Evolutionary conservation across 2,113 vertebrate species (phyloP).

Genomic region (Oxyura jamaicensis): DNA sequence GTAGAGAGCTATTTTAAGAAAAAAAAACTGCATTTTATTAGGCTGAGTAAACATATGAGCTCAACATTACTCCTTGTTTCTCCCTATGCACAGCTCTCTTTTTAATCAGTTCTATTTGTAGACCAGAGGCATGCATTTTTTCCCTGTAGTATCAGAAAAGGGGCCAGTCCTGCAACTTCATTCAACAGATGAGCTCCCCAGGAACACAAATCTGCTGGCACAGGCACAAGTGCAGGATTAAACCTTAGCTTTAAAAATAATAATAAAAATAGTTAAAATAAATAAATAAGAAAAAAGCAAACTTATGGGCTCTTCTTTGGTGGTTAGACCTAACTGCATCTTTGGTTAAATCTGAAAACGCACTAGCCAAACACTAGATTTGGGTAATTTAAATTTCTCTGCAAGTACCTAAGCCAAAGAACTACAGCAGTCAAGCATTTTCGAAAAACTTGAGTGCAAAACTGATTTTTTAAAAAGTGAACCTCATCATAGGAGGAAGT

Average conservation of each 20-base stretch:
- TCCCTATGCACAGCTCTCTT: constrained; percentile 7
- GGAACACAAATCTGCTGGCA: neutral
- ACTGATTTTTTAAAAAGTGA: neutral
- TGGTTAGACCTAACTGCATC: neutral
- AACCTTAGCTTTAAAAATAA: neutral
- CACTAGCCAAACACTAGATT: neutral
- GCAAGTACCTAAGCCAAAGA: neutral
- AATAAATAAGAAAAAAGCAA: neutral
- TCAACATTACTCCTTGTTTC: constrained; percentile 67
- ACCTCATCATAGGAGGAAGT: neutral
- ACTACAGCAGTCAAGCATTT: neutral
- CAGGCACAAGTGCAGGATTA: neutral
- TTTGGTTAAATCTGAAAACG: neutral
- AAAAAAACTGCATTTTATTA: constrained; percentile 66
- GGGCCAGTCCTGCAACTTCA: constrained; percentile 12
- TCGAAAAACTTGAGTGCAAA: neutral
- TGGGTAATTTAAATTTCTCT: neutral
- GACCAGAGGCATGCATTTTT: constrained; percentile 44
- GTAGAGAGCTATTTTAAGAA: constrained; percentile 42
- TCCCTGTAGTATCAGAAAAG: constrained; percentile 46
- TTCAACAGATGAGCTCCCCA: neutral
- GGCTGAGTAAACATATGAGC: constrained; percentile 74
- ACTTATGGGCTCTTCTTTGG: neutral
- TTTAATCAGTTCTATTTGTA: constrained; percentile 63
- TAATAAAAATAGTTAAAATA: neutral